Evolutionary conservation across 2,113 vertebrate species (phyloP).

Genomic region (Sterrhoptilus dennistouni): DNA sequence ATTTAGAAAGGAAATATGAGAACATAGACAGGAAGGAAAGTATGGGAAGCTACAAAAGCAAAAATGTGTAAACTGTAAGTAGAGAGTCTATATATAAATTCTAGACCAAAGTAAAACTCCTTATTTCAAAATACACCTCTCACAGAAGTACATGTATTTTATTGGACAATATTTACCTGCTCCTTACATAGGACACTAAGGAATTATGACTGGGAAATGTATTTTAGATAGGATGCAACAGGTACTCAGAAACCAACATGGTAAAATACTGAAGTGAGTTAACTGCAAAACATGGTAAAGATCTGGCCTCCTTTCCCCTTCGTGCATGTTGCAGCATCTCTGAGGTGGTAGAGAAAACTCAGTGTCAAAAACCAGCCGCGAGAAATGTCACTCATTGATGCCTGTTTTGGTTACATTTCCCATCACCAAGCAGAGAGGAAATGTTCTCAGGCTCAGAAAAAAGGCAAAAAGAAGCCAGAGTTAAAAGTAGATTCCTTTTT

Average conservation of each 20-base stretch:
- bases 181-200: not conserved
- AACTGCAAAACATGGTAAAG: not conserved
- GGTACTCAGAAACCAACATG: not conserved
- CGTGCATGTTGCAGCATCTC: not conserved
- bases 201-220: not conserved
- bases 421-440: constrained; percentile 66
- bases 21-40: constrained; percentile 1
- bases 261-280: not conserved
- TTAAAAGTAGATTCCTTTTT: constrained; percentile 50
- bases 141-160: not conserved
- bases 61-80: not conserved
- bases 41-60: not conserved
- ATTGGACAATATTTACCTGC: not conserved
- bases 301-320: not conserved
- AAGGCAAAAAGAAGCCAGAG: constrained; percentile 61
- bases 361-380: not conserved
- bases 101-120: not conserved
- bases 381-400: constrained; percentile 35
- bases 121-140: not conserved
- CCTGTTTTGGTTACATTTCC: constrained; percentile 52
- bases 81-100: not conserved
- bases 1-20: not conserved
- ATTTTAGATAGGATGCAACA: not conserved
- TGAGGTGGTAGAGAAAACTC: not conserved
- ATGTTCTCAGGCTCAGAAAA: constrained; percentile 60